Percentiles rank a stretch among this genome's conserved stretches.
Evolutionary conservation across 1,140 invertebrate genomes (phyloP).

Genomic region (Aphaenogaster ashmeadi): DNA sequence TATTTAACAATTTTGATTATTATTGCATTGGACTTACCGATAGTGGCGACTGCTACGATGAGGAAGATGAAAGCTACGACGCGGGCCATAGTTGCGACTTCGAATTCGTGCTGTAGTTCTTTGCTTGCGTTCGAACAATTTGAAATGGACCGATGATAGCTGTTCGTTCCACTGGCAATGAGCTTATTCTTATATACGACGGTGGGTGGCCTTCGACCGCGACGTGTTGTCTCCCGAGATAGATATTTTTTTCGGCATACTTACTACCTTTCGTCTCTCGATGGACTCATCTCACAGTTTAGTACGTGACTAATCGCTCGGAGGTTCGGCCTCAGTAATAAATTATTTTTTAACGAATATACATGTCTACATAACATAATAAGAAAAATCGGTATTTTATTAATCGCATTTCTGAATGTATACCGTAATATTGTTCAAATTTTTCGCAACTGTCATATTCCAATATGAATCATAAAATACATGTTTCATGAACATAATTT

Average conservation of each 20-base stretch:
- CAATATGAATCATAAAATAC: not conserved
- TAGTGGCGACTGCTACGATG: slow-evolving; percentile 43
- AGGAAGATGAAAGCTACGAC: slow-evolving; percentile 29
- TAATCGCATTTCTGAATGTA: not conserved
- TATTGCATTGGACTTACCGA: slow-evolving; percentile 55
- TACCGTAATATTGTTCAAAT: not conserved
- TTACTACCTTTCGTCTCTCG: slow-evolving; percentile 21
- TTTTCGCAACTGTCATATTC: not conserved
- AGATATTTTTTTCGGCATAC: slow-evolving; percentile 14
- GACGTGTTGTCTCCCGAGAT: not conserved
- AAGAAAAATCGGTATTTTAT: not conserved
- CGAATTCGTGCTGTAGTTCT: not conserved
- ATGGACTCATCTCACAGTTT: slow-evolving; percentile 6
- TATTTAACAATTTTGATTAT: not conserved
- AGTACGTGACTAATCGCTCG: slow-evolving; percentile 5
- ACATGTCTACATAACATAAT: not conserved
- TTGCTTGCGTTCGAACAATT: not conserved
- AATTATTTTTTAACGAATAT: too few relatives aligned
- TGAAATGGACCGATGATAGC: slow-evolving; percentile 2
- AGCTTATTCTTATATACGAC: slow-evolving; percentile 67
- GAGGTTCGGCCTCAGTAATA: not conserved
- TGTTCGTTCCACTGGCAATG: too few relatives aligned
- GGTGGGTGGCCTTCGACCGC: slow-evolving; percentile 20
- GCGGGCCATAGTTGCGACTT: slow-evolving; percentile 54
- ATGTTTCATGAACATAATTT: not conserved